These are phyloP conservation scores for Phyllotis vaccarum DNA, from an alignment of 2,797 vertebrate species.

Conservation along the genomic window DNA sequence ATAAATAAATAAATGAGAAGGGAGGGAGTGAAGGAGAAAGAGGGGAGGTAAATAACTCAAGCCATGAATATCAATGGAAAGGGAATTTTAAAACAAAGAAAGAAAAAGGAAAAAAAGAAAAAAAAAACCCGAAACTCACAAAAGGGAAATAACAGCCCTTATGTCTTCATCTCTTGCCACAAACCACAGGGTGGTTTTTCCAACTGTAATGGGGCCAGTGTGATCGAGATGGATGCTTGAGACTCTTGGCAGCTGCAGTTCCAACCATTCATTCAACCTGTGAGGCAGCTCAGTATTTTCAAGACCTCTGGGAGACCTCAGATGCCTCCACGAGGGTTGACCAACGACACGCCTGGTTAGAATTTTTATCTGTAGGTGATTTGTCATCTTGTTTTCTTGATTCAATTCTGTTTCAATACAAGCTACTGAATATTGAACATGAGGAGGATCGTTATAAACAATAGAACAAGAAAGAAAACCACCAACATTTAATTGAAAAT, in stretches of 20 bases:
- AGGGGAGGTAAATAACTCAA: neutral
- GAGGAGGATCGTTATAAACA: neutral
- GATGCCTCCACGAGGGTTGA: neutral
- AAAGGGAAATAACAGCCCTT: conserved; percentile 34
- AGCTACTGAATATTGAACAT: neutral
- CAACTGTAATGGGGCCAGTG: neutral
- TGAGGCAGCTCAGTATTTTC: conserved; percentile 42
- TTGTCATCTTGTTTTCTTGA: conserved; percentile 38
- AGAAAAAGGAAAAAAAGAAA: no score
- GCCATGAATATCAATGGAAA: neutral
- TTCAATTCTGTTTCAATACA: conserved; percentile 11
- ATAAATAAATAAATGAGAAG: neutral
- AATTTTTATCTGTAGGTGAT: neutral
- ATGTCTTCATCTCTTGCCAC: conserved; percentile 42
- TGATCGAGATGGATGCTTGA: conserved; percentile 45
- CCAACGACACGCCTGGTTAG: neutral
- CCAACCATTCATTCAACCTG: conserved; percentile 42
- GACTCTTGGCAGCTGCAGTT: neutral
- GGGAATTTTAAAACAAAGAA: neutral
- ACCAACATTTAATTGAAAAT: neutral
- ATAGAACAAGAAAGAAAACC: neutral
- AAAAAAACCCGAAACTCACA: conserved; percentile 7
- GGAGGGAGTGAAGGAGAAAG: neutral
- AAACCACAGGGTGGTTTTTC: conserved; percentile 62
- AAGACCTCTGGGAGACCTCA: conserved; percentile 37